Conservation (phyloP, 2,113 vertebrate genomes). For the Coptodon rendalli region DNA sequence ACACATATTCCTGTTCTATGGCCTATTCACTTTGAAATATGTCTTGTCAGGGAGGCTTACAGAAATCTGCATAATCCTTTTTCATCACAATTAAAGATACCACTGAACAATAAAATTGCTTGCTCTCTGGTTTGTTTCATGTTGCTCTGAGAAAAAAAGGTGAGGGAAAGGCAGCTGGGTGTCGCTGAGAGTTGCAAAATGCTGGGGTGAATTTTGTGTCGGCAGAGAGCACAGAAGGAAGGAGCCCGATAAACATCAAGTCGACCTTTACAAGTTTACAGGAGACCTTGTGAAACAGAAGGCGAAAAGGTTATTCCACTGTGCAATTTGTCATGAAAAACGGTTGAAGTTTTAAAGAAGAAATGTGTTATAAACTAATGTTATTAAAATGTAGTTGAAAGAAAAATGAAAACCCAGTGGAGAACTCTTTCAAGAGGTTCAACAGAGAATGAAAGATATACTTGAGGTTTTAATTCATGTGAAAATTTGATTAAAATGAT, state of each 20-base stretch:
- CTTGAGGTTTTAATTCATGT: not conserved
- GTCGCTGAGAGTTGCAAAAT: conserved; percentile 38
- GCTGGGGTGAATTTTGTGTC: conserved; percentile 6
- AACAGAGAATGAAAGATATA: not conserved
- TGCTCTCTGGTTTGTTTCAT: conserved; percentile 76
- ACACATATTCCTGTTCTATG: conserved; percentile 75
- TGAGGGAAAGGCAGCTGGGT: conserved; percentile 36
- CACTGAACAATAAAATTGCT: conserved; percentile 81
- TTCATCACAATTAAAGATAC: conserved; percentile 82
- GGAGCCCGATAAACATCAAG: not conserved
- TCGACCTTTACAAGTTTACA: not conserved
- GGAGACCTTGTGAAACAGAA: not conserved
- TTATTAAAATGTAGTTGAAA: not conserved
- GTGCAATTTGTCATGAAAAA: not conserved
- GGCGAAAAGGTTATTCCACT: not conserved
- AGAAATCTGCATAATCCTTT: conserved; percentile 80
- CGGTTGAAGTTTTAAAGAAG: not conserved
- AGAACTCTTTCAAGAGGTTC: not conserved
- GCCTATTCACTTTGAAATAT: conserved; percentile 77
- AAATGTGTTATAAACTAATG: not conserved
- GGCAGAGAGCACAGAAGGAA: not conserved
- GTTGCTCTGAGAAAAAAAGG: conserved; percentile 52
- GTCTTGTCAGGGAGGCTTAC: conserved; percentile 78
- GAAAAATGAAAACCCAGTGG: not conserved
- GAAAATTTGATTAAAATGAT: not conserved